A percentile compares a stretch with the other conserved stretches of the same genome.
These are phyloP conservation scores for Ctenicera cuprea DNA, from an alignment of 2,888 invertebrate species.

Conservation along the genomic window DNA sequence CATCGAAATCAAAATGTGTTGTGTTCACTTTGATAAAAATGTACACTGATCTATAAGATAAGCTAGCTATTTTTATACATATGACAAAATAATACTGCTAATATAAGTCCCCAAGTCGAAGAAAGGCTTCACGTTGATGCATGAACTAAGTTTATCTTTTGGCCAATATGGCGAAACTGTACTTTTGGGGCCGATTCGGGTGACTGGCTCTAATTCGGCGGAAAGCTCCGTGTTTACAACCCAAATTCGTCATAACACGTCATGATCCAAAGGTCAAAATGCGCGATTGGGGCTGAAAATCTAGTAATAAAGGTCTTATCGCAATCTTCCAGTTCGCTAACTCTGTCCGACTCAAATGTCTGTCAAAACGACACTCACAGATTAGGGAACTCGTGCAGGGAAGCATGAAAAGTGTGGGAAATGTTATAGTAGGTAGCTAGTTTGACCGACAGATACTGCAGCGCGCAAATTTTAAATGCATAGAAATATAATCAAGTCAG, in stretches of 20 bases:
- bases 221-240: conserved; percentile 36
- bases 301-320: conserved; percentile 55
- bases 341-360: conserved; percentile 53
- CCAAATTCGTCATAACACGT: conserved; percentile 43
- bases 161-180: conserved; percentile 8
- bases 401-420: conserved; percentile 40
- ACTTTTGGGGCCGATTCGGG: conserved; percentile 13
- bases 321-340: conserved; percentile 57
- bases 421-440: not conserved
- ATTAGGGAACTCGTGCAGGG: conserved; percentile 43
- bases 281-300: conserved; percentile 42
- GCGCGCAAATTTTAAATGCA: conserved; percentile 24
- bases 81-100: too few relatives aligned
- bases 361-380: conserved; percentile 53
- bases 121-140: too few relatives aligned
- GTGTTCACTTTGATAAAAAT: too few relatives aligned
- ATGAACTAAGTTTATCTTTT: too few relatives aligned
- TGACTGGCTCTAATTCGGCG: conserved; percentile 31
- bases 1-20: too few relatives aligned
- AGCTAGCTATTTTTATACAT: too few relatives aligned
- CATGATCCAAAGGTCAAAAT: conserved; percentile 47
- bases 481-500: conserved; percentile 35
- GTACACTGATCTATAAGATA: too few relatives aligned
- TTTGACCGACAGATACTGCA: conserved; percentile 20
- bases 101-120: too few relatives aligned